Conservation (phyloP, 2,888 invertebrate genomes). For the Oeneis ivallda region DNA sequence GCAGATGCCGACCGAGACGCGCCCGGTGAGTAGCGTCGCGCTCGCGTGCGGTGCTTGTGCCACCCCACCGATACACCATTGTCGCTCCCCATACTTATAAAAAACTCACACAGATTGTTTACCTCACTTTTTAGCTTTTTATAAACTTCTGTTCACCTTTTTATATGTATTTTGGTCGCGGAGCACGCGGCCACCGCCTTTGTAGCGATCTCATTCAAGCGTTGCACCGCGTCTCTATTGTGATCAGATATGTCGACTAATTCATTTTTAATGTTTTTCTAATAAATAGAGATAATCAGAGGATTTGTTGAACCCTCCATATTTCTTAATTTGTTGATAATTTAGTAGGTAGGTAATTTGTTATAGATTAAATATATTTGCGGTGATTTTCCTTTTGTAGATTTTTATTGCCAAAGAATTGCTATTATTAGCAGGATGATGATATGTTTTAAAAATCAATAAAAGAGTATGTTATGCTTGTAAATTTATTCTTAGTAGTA, state of each 20-base stretch:
- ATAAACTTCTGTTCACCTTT: conserved; percentile 71
- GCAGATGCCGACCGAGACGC: conserved; percentile 53
- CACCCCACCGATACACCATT: conserved; percentile 66
- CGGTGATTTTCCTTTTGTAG: no score
- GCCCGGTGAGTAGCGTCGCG: conserved; percentile 14
- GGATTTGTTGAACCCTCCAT: conserved; percentile 42
- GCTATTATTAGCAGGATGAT: no score
- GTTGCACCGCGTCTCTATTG: conserved; percentile 66
- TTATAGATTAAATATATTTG: no score
- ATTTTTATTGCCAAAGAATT: no score
- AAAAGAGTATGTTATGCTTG: not conserved
- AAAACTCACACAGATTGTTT: conserved; percentile 78
- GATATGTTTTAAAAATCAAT: not conserved
- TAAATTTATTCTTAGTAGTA: conserved; percentile 4
- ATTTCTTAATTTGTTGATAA: conserved; percentile 24
- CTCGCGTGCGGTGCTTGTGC: conserved; percentile 61
- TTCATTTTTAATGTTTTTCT: conserved; percentile 75
- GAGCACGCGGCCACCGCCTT: conserved; percentile 71
- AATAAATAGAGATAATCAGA: conserved; percentile 63
- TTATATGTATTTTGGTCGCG: conserved; percentile 71
- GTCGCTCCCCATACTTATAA: conserved; percentile 57
- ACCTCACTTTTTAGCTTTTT: conserved; percentile 79
- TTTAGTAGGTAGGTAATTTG: not conserved
- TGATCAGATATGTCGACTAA: conserved; percentile 61
- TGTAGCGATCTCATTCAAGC: conserved; percentile 69